These are phyloP conservation scores for Barnardius zonarius DNA, from an alignment of 2,113 vertebrate genomes.

Conservation along the genomic window DNA sequence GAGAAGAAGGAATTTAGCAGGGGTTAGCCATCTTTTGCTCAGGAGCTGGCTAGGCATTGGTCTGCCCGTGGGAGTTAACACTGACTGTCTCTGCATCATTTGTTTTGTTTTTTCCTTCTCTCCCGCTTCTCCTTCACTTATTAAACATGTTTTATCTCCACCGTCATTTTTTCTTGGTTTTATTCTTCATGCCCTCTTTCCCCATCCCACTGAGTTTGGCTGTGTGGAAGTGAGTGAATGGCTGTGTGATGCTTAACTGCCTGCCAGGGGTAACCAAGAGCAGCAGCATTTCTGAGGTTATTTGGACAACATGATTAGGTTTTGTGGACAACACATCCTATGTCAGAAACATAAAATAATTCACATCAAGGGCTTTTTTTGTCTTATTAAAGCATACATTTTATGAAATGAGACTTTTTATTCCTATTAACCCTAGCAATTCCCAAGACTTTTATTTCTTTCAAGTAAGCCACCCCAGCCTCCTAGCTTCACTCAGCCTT, in stretches of 20 bases:
- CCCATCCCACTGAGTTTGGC: background rate
- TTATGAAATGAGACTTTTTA: background rate
- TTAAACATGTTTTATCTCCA: background rate
- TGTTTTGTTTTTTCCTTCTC: background rate
- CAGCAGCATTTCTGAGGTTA: background rate
- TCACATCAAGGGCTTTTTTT: background rate
- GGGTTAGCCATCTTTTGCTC: background rate
- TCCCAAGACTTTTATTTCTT: background rate
- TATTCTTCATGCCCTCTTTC: background rate
- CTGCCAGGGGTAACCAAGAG: background rate
- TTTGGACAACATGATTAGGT: background rate
- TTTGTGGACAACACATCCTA: background rate
- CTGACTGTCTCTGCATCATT: background rate
- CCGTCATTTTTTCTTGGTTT: background rate
- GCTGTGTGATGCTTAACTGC: background rate
- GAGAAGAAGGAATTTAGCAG: background rate
- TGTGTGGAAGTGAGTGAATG: background rate
- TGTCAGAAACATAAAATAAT: background rate
- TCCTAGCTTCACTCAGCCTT: background rate
- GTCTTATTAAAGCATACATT: background rate
- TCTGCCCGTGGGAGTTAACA: background rate
- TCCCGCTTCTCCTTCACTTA: background rate
- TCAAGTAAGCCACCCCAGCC: background rate
- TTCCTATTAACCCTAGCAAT: background rate
- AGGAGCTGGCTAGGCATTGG: background rate